These are phyloP conservation scores for Ornithorhynchus anatinus DNA, from an alignment of 2,113 vertebrate genomes.

Conservation along the genomic window DNA sequence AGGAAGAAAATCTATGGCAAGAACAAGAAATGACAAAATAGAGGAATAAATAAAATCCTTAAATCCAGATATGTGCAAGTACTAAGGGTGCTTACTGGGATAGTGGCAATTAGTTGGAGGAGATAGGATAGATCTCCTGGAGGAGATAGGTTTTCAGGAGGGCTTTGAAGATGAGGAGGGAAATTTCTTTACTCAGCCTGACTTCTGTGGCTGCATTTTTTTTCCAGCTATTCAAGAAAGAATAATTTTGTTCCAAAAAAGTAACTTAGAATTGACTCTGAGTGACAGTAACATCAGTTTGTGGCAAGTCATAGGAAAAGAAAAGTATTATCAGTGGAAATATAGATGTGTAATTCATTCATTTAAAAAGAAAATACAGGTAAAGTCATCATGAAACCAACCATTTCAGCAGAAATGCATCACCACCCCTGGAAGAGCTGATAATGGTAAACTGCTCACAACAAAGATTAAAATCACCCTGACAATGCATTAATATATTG, in stretches of 20 bases:
- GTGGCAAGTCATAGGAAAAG: not conserved
- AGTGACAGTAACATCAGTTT: not conserved
- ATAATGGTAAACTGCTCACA: not conserved
- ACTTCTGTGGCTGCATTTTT: not conserved
- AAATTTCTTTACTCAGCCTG: not conserved
- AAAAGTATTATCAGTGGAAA: not conserved
- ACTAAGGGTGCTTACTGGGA: no score
- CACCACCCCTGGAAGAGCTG: not conserved
- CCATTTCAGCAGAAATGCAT: not conserved
- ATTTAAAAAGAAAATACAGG: not conserved
- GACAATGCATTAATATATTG: not conserved
- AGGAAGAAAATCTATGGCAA: no score
- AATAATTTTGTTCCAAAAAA: not conserved
- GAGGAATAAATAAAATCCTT: no score
- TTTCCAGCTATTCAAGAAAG: not conserved
- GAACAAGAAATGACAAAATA: no score
- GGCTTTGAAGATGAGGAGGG: no score
- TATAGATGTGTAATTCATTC: not conserved
- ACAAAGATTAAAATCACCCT: not conserved
- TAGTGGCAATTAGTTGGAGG: no score
- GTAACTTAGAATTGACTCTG: not conserved
- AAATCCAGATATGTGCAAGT: no score
- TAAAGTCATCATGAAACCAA: not conserved
- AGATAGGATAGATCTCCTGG: no score
- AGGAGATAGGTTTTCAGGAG: no score